Evolutionary conservation across 2,888 invertebrate genomes (phyloP), one percentile per base, ranked within the genome.

Genomic region (Parnassius glacialis): DNA sequence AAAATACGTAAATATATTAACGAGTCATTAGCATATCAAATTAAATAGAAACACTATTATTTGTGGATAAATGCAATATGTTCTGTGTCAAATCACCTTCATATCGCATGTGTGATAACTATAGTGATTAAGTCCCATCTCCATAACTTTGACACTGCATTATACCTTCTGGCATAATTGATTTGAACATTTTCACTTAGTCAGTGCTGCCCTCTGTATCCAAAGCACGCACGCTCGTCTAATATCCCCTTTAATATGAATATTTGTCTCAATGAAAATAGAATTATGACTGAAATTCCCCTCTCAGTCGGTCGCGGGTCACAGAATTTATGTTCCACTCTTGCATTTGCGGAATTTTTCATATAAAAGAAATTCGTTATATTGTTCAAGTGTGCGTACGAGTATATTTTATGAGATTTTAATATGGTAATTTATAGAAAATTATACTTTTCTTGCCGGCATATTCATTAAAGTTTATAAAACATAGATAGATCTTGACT

Each of bases 191-290:
- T 70, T 70, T 70, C 70, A 80, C 79, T 81, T 77, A 74, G 72
- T 76, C 76, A 70, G 72, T 79, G 74, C 76, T 79, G 77, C 75
- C 78, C 77, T 75, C 74, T 75, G 75, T 72, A 80, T 75, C 73
- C 79, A 64, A 70, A 67, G 77, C 81, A 84, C 80, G 82, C 84
- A 83, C 84, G 74, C 76, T 69, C 65, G 69, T 72, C 74, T 83
- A 81, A 83, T 81, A 83, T 76, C 74, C 80, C 74, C 70, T 73
- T 69, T 84, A 83, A 83, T 85, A 85, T 83, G 86, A 83, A 86
- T 88, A 90, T 90, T 90, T 88, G 90, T 90, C 87, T 89, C 89
- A 89, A 89, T 88, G 86, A 87, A 89, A 89, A 85, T 75, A 81
- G 83, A 87, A 88, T 89, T 89, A 89, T 80, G 85, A 80, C 74